Percentiles rank a stretch among this genome's conserved stretches.
Evolutionary conservation across 2,888 invertebrate genomes (phyloP).

Genomic region (Notocelia uddmanniana): DNA sequence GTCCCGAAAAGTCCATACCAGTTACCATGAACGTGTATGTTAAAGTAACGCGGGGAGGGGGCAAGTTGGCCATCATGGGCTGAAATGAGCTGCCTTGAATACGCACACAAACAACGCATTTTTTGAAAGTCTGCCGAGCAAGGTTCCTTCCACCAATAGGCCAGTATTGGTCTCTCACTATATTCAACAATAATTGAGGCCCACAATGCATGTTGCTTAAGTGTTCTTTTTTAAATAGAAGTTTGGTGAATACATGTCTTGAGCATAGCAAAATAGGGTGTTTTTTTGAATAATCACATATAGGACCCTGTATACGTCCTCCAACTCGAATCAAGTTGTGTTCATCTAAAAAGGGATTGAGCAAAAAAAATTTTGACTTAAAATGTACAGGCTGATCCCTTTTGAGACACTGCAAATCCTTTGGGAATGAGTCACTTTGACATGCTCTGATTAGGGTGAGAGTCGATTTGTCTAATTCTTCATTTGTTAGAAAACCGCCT

Average conservation of each 20-base stretch:
- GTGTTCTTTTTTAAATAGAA: conserved; percentile 7
- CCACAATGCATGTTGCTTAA: conserved; percentile 1
- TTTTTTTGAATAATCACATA: conserved; percentile 5
- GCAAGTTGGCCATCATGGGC: conserved; percentile 24
- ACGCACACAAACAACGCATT: conserved; percentile 11
- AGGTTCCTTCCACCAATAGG: conserved; percentile 10
- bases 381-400: neutral
- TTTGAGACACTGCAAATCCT: neutral
- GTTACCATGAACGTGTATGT: neutral
- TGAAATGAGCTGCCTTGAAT: conserved; percentile 31
- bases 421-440: neutral
- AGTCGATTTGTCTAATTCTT: conserved; percentile 4
- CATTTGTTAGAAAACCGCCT: conserved; percentile 3
- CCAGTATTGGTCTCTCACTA: conserved; percentile 7
- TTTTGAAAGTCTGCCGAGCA: neutral
- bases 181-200: conserved; percentile 6
- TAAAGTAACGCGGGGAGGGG: conserved; percentile 12
- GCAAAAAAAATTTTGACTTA: neutral
- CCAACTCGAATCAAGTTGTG: neutral
- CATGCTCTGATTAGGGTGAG: neutral
- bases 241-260: neutral
- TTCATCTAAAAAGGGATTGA: conserved; percentile 1
- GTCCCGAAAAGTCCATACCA: neutral
- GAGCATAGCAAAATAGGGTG: conserved; percentile 9
- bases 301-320: conserved; percentile 4